A percentile compares a stretch with the other conserved stretches of the same genome.
phyloP scores from a whole-genome alignment of 2,888 invertebrate genomes.

The Chironomus tentans region DNA sequence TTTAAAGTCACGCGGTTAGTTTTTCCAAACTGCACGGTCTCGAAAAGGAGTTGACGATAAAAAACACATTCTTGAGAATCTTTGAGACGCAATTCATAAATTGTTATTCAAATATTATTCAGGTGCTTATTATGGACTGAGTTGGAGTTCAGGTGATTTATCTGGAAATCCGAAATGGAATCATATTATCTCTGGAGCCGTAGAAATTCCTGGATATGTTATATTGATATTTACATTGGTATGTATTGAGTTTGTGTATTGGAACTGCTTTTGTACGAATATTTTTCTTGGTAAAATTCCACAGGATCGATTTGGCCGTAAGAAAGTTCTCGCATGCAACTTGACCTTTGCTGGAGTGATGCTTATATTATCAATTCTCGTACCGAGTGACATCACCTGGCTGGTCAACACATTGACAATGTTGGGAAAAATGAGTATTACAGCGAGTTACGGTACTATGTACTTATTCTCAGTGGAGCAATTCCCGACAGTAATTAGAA shows the following conservation, averaged over 20 bases:
- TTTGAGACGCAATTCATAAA: no score
- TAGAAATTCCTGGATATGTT: constrained; percentile 64
- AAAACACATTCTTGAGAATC: no score
- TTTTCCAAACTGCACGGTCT: no score
- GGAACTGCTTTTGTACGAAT: not conserved
- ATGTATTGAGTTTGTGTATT: not conserved
- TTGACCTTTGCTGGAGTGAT: constrained; percentile 55
- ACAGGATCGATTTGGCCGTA: constrained; percentile 57
- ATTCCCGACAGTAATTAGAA: constrained; percentile 68
- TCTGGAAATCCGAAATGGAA: constrained; percentile 64
- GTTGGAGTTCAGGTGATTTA: constrained; percentile 59
- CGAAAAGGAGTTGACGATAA: no score
- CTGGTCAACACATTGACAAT: constrained; percentile 53
- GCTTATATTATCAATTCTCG: constrained; percentile 48
- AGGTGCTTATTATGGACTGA: constrained; percentile 67
- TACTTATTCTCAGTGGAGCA: constrained; percentile 67
- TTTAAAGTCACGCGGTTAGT: no score
- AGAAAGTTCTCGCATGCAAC: constrained; percentile 57
- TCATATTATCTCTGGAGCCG: constrained; percentile 63
- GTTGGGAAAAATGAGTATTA: constrained; percentile 60
- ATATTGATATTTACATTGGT: constrained; percentile 53
- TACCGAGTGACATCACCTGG: constrained; percentile 49
- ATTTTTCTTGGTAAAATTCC: not conserved
- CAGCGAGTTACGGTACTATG: constrained; percentile 55
- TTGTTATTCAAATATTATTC: no score